Evolutionary conservation across 2,888 invertebrate species (phyloP).

Genomic region (Pandemis cinnamomeana): DNA sequence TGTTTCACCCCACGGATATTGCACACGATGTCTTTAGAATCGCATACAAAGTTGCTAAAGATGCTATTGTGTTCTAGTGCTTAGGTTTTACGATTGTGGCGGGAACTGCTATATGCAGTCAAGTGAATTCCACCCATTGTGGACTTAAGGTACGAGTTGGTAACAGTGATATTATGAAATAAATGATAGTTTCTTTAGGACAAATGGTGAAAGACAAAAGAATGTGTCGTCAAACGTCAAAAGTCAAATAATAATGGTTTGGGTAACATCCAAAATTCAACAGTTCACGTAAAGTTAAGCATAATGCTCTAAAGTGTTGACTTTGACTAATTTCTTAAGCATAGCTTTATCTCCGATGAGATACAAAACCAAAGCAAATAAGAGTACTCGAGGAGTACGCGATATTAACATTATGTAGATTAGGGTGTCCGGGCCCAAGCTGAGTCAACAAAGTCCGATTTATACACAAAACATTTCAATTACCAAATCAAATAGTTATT

Average conservation of each 20-base stretch:
- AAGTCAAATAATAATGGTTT: too few relatives aligned
- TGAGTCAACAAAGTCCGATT: slow-evolving; percentile 12
- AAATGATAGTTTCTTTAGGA: background rate
- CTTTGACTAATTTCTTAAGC: background rate
- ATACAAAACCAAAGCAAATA: slow-evolving; percentile 22
- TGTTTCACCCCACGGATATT: slow-evolving; percentile 21
- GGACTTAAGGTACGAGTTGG: background rate
- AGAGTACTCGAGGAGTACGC: background rate
- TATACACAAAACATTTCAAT: slow-evolving; percentile 32
- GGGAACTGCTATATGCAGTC: slow-evolving; percentile 33
- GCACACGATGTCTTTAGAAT: slow-evolving; percentile 26
- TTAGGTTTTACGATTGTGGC: slow-evolving; percentile 24
- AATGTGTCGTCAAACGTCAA: background rate
- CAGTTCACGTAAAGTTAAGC: too few relatives aligned
- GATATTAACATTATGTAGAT: slow-evolving; percentile 14
- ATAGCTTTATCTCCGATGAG: background rate
- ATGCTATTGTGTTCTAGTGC: slow-evolving; percentile 31
- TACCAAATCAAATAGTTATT: slow-evolving; percentile 34
- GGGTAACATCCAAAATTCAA: too few relatives aligned
- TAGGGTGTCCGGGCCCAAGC: slow-evolving; percentile 2
- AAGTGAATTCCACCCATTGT: slow-evolving; percentile 30
- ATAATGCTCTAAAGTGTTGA: background rate
- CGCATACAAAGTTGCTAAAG: slow-evolving; percentile 35
- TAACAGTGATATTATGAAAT: background rate
- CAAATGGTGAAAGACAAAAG: background rate